Evolutionary conservation across 2,888 invertebrate genomes (phyloP), one percentile per base, ranked within the genome.

Genomic region (Galerucella calmariensis): DNA sequence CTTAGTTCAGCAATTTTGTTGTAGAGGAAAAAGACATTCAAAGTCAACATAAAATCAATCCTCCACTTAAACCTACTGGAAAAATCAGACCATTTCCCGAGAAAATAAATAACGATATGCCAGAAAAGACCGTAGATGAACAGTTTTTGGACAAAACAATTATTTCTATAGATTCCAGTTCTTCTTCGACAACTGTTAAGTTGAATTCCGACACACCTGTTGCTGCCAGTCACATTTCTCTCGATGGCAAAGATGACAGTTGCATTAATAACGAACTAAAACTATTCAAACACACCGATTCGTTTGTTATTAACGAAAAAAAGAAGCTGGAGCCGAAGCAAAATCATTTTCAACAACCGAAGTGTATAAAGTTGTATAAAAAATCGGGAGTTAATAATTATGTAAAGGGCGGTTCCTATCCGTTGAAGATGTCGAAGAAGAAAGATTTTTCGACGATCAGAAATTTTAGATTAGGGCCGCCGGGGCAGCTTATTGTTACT

Each of bases 271-370:
- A 62, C 8, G 41, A 44, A 24, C 1, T 65, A 11, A 74, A 77
- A 68, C 74, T 79, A 72, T 72, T 85, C 10, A 81, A 82, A 69
- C 84, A 84, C 70, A 85, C 83, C 14, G 85, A 85, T 79, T 86
- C 86, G 16, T 81, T 84, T 61, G 83, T 84, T 69, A 78, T 85
- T 16, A 79, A 77, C 56, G 82, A 79, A 41, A 84, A 82, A 71
- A 85, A 83, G 66, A 83, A 85, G 75, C 77, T 78, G 5, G 79
- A 80, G 46, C 78, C 81, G 6, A 84, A 81, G 75, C 79, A 78
- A 67, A 81, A 80, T 61, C 72, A 67, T 48, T 72, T 66, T 46
- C 83, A 84, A 51, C 85, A 86, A 75, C 85, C 85, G 0, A 83
- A 82, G 75, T 84, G 81, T 66, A 82, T 85, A 65, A 79, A 82